Evolutionary conservation across 1,140 invertebrate species (phyloP).

Genomic region (Drosophila kurseongensis): DNA sequence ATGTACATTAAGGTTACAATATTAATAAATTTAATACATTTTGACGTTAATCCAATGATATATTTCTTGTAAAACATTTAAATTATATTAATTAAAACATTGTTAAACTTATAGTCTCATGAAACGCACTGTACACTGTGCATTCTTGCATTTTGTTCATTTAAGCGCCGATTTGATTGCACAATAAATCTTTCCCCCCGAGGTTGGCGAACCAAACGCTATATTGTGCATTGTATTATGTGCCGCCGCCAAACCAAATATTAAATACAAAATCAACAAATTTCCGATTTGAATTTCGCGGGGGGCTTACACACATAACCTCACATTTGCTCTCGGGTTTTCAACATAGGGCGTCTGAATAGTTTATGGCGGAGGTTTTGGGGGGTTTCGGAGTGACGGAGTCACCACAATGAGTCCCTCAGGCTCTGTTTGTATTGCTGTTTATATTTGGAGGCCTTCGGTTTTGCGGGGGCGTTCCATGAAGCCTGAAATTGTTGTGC

Average conservation of each 20-base stretch:
- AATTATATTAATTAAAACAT: too few relatives aligned
- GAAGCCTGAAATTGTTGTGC: conserved; percentile 33
- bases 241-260: conserved; percentile 35
- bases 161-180: conserved; percentile 23
- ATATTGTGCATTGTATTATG: conserved; percentile 29
- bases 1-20: too few relatives aligned
- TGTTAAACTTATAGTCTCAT: background rate
- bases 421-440: conserved; percentile 17
- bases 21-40: too few relatives aligned
- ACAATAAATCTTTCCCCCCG: conserved; percentile 23
- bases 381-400: background rate
- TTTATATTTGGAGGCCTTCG: conserved; percentile 19
- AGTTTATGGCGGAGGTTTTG: background rate
- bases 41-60: too few relatives aligned
- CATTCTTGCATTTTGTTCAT: conserved; percentile 24
- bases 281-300: conserved; percentile 30
- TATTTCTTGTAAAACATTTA: too few relatives aligned
- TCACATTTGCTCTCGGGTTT: conserved; percentile 16
- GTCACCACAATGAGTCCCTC: conserved; percentile 40
- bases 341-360: conserved; percentile 1
- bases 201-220: conserved; percentile 23
- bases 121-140: background rate
- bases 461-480: conserved; percentile 45
- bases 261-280: conserved; percentile 52
- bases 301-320: conserved; percentile 13